Evolutionary conservation across 1,140 invertebrate genomes (phyloP).

Genomic region (Trichonephila clavipes): DNA sequence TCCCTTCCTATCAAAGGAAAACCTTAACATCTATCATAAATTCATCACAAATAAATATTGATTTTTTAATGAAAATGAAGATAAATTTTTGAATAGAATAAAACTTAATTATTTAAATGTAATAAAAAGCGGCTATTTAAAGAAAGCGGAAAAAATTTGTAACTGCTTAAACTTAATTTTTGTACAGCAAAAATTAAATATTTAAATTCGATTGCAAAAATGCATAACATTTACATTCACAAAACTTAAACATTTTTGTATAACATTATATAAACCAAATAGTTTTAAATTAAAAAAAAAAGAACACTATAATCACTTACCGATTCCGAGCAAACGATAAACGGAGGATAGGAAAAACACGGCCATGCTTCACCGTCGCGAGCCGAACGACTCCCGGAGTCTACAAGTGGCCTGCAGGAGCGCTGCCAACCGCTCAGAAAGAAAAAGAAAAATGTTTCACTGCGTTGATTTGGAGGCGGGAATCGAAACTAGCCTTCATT

Average conservation of each 20-base stretch:
- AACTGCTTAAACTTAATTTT: too few species aligned
- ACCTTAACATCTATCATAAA: too few species aligned
- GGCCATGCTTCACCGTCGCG: constrained; percentile 1
- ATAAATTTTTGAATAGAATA: too few species aligned
- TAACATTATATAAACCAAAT: neutral
- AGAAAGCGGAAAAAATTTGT: too few species aligned
- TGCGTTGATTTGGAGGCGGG: constrained; percentile 24
- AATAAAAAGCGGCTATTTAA: too few species aligned
- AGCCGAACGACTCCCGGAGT: constrained; percentile 30
- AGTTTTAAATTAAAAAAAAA: neutral
- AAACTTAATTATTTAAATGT: too few species aligned
- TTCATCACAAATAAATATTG: too few species aligned
- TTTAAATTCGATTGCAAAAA: too few species aligned
- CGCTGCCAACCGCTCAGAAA: constrained; percentile 11
- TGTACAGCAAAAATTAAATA: too few species aligned
- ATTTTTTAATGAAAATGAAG: too few species aligned
- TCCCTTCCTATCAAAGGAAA: too few species aligned
- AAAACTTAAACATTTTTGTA: neutral
- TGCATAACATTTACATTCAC: neutral
- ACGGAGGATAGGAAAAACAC: neutral
- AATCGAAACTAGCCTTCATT: constrained; percentile 39
- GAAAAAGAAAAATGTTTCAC: constrained; percentile 9
- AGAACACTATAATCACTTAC: neutral
- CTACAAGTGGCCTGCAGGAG: constrained; percentile 56
- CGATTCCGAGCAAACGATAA: constrained; percentile 10